These are phyloP conservation scores for Apotomis betuletana DNA, from an alignment of 2,888 invertebrate genomes.

Conservation along the genomic window DNA sequence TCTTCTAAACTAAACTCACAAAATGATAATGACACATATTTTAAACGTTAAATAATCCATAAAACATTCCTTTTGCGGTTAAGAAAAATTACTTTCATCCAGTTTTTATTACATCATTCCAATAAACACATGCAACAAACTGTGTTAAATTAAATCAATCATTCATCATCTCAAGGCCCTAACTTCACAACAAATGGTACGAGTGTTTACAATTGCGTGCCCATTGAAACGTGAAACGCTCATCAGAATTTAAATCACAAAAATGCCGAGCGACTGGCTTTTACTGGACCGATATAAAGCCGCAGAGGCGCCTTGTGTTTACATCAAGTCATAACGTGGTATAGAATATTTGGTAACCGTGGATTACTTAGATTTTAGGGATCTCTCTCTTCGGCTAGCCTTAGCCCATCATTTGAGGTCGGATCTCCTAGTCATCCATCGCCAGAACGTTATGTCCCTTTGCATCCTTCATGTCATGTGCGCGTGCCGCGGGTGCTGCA, in stretches of 20 bases:
- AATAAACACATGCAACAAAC: not conserved
- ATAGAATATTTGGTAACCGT: not conserved
- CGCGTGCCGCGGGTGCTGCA: no score
- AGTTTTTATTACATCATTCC: constrained; percentile 8
- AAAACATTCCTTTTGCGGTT: not conserved
- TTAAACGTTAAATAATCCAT: no score
- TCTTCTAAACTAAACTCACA: no score
- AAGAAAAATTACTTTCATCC: not conserved
- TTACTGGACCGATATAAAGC: constrained; percentile 30
- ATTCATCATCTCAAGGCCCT: not conserved
- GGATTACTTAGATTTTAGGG: no score
- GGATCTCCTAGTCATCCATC: no score
- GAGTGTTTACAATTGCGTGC: constrained; percentile 28
- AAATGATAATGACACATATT: no score
- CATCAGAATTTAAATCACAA: constrained; percentile 38
- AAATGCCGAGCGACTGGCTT: constrained; percentile 29
- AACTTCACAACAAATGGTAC: constrained; percentile 17
- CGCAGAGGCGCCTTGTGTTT: constrained; percentile 18
- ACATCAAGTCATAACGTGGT: constrained; percentile 7
- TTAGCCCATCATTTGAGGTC: no score
- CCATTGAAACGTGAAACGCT: constrained; percentile 34
- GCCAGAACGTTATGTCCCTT: no score
- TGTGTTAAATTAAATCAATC: constrained; percentile 11
- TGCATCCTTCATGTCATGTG: no score
- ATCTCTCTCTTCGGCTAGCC: no score